Evolutionary conservation across 2,113 vertebrate genomes (phyloP).

Genomic region (Channa maculata): DNA sequence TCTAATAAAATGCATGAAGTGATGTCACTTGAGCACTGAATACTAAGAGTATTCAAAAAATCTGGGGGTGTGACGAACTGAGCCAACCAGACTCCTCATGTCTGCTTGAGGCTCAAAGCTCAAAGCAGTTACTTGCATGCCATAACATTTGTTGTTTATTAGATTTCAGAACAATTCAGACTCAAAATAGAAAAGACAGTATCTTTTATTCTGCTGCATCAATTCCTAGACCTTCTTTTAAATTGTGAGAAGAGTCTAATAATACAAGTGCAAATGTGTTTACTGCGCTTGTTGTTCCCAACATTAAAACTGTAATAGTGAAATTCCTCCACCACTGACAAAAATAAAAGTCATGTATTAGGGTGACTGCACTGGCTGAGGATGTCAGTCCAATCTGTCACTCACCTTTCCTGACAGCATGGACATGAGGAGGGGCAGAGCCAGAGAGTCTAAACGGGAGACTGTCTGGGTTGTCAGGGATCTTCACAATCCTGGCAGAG

Average conservation of each 20-base stretch:
- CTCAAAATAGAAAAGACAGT: too few species aligned
- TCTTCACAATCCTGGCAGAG: slow-evolving; percentile 89
- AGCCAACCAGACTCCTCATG: too few species aligned
- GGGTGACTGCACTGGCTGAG: background rate
- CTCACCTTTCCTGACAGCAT: slow-evolving; percentile 93
- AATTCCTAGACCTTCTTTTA: too few species aligned
- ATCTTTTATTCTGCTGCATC: too few species aligned
- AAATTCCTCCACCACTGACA: background rate
- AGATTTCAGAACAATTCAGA: too few species aligned
- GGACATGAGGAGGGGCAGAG: slow-evolving; percentile 88
- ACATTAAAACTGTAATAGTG: background rate
- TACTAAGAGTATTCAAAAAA: too few species aligned
- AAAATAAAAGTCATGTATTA: background rate
- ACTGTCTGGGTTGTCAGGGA: slow-evolving; percentile 89
- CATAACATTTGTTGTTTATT: too few species aligned
- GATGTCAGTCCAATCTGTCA: background rate
- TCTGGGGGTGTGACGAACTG: too few species aligned
- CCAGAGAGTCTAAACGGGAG: slow-evolving; percentile 94
- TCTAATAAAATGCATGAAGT: background rate
- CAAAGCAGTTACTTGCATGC: too few species aligned
- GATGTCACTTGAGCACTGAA: background rate
- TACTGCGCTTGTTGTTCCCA: background rate
- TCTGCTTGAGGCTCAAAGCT: too few species aligned
- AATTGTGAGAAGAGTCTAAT: too few species aligned
- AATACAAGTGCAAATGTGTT: too few species aligned